phyloP scores from a whole-genome alignment of 64 coral and sea anemone genomes.

The Actinia equina region DNA sequence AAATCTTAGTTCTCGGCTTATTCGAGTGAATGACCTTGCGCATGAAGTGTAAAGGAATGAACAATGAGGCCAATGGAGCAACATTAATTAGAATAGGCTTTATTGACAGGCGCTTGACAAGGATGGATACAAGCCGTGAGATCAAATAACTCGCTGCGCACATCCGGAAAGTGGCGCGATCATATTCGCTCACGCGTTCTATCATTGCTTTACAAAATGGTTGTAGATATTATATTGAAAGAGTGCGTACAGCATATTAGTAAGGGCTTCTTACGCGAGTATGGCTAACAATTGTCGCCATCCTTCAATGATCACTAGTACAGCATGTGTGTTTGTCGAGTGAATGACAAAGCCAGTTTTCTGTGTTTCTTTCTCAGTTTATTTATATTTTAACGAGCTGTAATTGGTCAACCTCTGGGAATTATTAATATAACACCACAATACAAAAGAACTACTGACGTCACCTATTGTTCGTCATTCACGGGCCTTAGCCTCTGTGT shows the following conservation, averaged over 20 bases:
- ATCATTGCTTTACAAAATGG: not conserved
- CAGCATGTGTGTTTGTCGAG: conserved; percentile 34
- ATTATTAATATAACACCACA: not conserved
- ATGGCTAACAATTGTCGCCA: not conserved
- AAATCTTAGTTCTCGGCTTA: not conserved
- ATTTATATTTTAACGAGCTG: conserved; percentile 18
- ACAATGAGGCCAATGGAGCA: conserved; percentile 28
- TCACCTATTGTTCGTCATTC: conserved; percentile 15
- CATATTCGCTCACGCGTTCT: not conserved
- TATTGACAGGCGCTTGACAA: conserved; percentile 37
- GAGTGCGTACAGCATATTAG: not conserved
- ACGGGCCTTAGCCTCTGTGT: not conserved
- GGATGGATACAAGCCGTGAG: conserved; percentile 18
- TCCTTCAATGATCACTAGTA: not conserved
- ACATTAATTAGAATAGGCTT: conserved; percentile 25
- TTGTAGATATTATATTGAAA: not conserved
- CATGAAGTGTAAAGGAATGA: conserved; percentile 28
- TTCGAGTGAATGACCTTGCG: conserved; percentile 23
- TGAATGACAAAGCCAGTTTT: conserved; percentile 15
- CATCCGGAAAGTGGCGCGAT: conserved; percentile 5
- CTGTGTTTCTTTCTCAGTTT: not conserved
- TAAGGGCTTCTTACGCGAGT: not conserved
- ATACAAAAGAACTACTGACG: not conserved
- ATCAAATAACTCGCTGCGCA: conserved; percentile 24
- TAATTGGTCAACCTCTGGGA: conserved; percentile 15